Evolutionary conservation across 2,888 invertebrate species (phyloP).

Genomic region (Fragum fragum): DNA sequence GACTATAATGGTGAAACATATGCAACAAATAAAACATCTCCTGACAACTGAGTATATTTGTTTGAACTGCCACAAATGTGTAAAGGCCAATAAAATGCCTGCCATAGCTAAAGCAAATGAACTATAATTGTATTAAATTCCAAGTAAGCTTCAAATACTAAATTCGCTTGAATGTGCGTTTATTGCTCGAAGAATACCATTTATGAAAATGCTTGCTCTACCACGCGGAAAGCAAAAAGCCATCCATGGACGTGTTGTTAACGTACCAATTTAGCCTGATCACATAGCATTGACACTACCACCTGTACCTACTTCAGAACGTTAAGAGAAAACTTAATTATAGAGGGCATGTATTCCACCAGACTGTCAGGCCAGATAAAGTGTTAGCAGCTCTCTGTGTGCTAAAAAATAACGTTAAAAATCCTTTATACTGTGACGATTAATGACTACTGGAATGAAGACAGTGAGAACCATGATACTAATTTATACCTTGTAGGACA

Average conservation of each 20-base stretch:
- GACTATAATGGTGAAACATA: conserved; percentile 28
- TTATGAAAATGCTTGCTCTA: conserved; percentile 59
- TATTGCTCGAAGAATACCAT: conserved; percentile 62
- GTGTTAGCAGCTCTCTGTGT: conserved; percentile 42
- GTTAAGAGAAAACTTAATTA: conserved; percentile 46
- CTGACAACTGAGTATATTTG: conserved; percentile 29
- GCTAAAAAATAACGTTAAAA: conserved; percentile 45
- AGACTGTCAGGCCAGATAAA: conserved; percentile 45
- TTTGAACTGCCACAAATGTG: conserved; percentile 21
- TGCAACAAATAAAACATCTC: conserved; percentile 9
- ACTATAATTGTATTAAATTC: conserved; percentile 52
- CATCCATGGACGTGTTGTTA: conserved; percentile 57
- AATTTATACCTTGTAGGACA: conserved; percentile 24
- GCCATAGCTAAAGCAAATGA: conserved; percentile 46
- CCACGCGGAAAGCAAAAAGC: conserved; percentile 59
- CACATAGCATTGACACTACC: conserved; percentile 47
- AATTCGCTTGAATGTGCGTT: conserved; percentile 58
- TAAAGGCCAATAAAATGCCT: conserved; percentile 40
- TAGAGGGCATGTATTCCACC: conserved; percentile 42
- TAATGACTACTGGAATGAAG: conserved; percentile 46
- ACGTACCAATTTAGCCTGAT: conserved; percentile 55
- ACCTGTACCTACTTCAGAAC: conserved; percentile 45
- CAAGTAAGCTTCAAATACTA: conserved; percentile 41
- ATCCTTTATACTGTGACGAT: conserved; percentile 49
- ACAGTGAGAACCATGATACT: conserved; percentile 5